These are phyloP conservation scores for Drosophila bocki DNA, from an alignment of 1,140 invertebrate species.

Conservation along the genomic window DNA sequence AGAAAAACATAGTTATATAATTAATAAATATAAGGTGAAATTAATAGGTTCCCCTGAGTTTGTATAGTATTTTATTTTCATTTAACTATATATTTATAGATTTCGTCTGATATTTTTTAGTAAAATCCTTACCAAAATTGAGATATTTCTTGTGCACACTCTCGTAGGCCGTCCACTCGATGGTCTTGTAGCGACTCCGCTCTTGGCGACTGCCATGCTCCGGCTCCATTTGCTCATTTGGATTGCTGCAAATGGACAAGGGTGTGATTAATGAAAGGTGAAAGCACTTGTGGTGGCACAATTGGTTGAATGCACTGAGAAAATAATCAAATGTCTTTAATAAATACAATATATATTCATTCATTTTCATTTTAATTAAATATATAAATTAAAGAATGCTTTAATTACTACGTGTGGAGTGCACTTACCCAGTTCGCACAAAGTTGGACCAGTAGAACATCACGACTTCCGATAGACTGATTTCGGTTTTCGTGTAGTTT, in stretches of 20 bases:
- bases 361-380: too few species aligned
- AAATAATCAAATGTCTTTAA: not conserved
- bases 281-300: not conserved
- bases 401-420: too few species aligned
- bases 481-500: conserved; percentile 96
- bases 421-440: conserved; percentile 95
- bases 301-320: not conserved
- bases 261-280: conserved; percentile 7
- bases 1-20: too few species aligned
- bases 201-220: conserved; percentile 90
- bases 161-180: conserved; percentile 96
- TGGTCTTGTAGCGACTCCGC: conserved; percentile 91
- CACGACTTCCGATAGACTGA: conserved; percentile 94
- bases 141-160: conserved; percentile 96
- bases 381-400: not conserved
- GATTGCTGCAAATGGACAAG: conserved; percentile 89
- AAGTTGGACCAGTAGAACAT: conserved; percentile 99
- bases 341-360: not conserved
- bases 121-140: conserved; percentile 90
- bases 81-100: not conserved
- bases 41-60: too few species aligned
- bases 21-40: too few species aligned
- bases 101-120: not conserved
- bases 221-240: conserved; percentile 92
- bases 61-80: too few species aligned